Conservation (phyloP, 2,113 vertebrate genomes). For the Setophaga kirtlandii region DNA sequence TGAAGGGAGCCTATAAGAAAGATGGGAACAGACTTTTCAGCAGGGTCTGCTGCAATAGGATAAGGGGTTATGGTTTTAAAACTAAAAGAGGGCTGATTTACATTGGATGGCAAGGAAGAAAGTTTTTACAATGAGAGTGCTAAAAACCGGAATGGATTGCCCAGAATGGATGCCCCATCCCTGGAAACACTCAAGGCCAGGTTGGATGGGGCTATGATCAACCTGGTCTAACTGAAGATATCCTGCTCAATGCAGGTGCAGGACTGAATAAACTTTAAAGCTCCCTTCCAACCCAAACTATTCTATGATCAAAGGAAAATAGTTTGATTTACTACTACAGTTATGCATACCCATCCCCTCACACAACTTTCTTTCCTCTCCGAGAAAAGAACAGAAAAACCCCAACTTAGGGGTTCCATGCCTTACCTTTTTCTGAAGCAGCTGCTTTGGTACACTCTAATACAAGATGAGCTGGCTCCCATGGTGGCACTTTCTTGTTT, state of each 20-base stretch:
- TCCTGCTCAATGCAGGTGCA: not conserved
- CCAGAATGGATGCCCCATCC: not conserved
- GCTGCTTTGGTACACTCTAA: constrained; percentile 75
- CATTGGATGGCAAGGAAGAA: not conserved
- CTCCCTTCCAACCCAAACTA: not conserved
- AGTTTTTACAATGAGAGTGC: not conserved
- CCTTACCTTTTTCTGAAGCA: constrained; percentile 81
- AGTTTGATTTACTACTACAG: not conserved
- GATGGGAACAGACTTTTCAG: not conserved
- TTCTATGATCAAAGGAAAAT: not conserved
- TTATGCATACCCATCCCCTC: not conserved
- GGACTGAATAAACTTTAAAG: not conserved
- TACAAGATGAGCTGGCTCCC: constrained; percentile 80
- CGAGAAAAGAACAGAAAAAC: not conserved
- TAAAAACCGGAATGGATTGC: not conserved
- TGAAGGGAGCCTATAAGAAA: not conserved
- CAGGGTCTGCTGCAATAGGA: not conserved
- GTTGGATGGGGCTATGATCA: not conserved
- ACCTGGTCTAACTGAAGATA: not conserved
- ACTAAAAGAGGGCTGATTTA: not conserved
- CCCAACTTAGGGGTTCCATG: not conserved
- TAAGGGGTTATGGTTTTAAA: not conserved
- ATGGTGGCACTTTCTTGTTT: constrained; percentile 78
- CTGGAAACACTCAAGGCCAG: not conserved
- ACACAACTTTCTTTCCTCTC: not conserved